A percentile compares a stretch with the other conserved stretches of the same genome.
These are phyloP conservation scores for Cladorhizidae sp. DNA, from an alignment of 37 sponge, comb jelly and placozoan species.

Conservation along the genomic window DNA sequence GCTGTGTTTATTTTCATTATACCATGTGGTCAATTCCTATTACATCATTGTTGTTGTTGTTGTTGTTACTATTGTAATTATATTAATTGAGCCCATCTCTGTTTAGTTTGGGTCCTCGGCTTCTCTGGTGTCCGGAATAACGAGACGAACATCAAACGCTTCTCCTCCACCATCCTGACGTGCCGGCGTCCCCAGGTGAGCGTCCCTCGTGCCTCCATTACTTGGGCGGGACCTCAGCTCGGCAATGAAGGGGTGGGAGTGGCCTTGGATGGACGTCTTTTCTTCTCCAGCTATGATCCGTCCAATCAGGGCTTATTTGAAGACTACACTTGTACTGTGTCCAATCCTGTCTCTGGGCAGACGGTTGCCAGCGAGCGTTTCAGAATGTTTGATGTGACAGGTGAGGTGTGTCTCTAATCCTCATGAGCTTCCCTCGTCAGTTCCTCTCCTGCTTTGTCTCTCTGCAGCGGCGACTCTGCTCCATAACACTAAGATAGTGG, in stretches of 20 bases:
- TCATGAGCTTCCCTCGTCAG: slow-evolving; percentile 9
- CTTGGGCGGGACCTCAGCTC: not conserved
- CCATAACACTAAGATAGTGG: not conserved
- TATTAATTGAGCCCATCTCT: no score
- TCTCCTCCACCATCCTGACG: not conserved
- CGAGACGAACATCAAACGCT: not conserved
- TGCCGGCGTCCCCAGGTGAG: not conserved
- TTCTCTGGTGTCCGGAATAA: not conserved
- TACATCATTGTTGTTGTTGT: no score
- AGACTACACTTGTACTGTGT: slow-evolving; percentile 5
- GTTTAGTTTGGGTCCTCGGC: not conserved
- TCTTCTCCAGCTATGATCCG: not conserved
- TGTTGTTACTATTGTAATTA: no score
- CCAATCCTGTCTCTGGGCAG: slow-evolving; percentile 18
- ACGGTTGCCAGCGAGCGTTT: not conserved
- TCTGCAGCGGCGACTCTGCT: not conserved
- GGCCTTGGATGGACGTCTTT: slow-evolving; percentile 24
- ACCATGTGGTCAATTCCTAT: no score
- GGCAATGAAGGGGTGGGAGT: slow-evolving; percentile 2
- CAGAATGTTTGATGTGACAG: not conserved
- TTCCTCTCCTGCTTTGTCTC: not conserved
- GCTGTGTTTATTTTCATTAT: no score
- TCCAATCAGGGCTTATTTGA: not conserved
- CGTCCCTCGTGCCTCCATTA: slow-evolving; percentile 13
- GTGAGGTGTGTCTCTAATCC: not conserved